Base-by-base conservation (phyloP, 2,888 invertebrate species). In the Liposcelis brunnea region DNA sequence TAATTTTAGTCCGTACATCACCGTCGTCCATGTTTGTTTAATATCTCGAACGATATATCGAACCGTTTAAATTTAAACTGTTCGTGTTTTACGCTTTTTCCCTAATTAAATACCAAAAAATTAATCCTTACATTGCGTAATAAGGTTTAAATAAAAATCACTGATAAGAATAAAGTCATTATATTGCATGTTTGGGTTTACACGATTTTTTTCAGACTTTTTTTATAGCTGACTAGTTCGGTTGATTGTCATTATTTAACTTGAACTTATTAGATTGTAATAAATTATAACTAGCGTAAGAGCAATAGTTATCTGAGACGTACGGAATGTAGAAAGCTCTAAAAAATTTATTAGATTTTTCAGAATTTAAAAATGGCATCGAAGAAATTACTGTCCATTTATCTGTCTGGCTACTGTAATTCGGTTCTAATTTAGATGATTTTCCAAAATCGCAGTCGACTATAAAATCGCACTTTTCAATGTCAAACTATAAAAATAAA, bases 301-400 rank as follows among this genome's bases (percentile, higher is more conserved):
- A 69, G 43, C 76, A 73, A 58, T 75, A 74, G 53, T 68, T 70
- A 53, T 72, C 68, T 10, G 80, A 78, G 18, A 84, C 53, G 56
- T 77, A 75, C 40, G 93, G 91, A 60, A 93, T 69, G 63, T 85
- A 91, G 61, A 93, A 93, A 2, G 91, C 83, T 58, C 93, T 69
- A 54, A 83, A 79, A 44, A 89, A 62, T 52, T 66, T 66, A 58
- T 80, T 75, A 0, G 87, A 87, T 43, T 74, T 77, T 35, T 74
- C 68, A 1, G 77, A 64, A 63, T 89, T 77, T 44, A 93, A 60
- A 63, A 89, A 83, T 43, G 76, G 75, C 2, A 79, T 69, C 18
- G 75, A 71, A 51, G 77, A 74, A 21, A 89, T 59, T 2, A 80
- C 61, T 45, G 74, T 75, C 84, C 91, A 93, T 44, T 66, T 61